Evolutionary conservation across 2,888 invertebrate genomes (phyloP).

Genomic region (Pteria penguin): DNA sequence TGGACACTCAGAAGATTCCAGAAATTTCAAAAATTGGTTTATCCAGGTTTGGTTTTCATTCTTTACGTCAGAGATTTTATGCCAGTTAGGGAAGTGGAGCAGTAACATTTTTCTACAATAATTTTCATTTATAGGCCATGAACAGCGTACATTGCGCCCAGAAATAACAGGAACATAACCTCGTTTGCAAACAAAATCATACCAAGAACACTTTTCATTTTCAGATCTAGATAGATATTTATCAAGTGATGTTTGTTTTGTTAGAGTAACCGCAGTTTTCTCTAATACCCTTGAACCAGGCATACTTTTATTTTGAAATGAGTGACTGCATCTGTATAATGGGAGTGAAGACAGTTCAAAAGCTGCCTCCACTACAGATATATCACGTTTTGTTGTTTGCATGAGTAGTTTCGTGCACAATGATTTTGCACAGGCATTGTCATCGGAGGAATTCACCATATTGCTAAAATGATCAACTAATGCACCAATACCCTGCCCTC

Average conservation of each 20-base stretch:
- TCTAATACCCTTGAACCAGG: constrained; percentile 48
- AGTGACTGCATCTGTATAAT: constrained; percentile 48
- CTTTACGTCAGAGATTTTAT: constrained; percentile 51
- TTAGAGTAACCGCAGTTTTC: constrained; percentile 23
- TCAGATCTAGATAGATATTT: constrained; percentile 41
- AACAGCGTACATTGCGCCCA: constrained; percentile 30
- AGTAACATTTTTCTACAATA: constrained; percentile 47
- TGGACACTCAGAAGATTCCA: constrained; percentile 36
- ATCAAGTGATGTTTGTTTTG: constrained; percentile 46
- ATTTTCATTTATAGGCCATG: constrained; percentile 44
- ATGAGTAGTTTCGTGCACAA: constrained; percentile 50
- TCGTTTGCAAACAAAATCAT: constrained; percentile 39
- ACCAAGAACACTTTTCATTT: constrained; percentile 41
- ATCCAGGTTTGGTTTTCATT: constrained; percentile 41
- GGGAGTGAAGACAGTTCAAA: constrained; percentile 47
- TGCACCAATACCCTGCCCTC: constrained; percentile 53
- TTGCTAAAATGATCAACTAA: constrained; percentile 47
- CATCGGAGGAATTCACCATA: constrained; percentile 9
- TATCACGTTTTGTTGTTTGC: constrained; percentile 51
- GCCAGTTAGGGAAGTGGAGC: constrained; percentile 51
- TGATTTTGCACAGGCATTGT: constrained; percentile 10
- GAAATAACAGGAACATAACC: constrained; percentile 47
- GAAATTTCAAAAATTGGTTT: constrained; percentile 36
- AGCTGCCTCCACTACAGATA: constrained; percentile 53
- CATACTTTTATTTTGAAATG: constrained; percentile 50